A percentile compares a stretch with the other conserved stretches of the same genome.
These are phyloP conservation scores for Cliona cf. orientalis DNA, from an alignment of 37 sponge, comb jelly and placozoan genomes.

Conservation along the genomic window DNA sequence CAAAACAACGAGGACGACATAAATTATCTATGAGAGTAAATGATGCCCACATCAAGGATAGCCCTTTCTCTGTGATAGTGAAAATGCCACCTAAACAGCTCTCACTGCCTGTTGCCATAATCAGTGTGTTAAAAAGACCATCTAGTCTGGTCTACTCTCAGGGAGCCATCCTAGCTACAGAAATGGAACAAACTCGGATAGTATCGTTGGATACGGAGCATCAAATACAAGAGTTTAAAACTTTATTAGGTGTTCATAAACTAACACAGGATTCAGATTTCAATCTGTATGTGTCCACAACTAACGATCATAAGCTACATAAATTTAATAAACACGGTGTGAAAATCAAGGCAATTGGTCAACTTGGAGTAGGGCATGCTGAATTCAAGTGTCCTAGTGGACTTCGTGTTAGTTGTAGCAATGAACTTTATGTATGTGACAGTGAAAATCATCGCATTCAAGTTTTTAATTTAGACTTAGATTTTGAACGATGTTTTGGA, in stretches of 20 bases:
- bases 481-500: neutral
- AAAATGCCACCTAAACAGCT: neutral
- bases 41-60: neutral
- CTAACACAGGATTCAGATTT: neutral
- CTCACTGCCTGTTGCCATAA: neutral
- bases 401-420: neutral
- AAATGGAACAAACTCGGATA: neutral
- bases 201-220: too few relatives aligned
- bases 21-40: neutral
- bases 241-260: neutral
- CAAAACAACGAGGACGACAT: neutral
- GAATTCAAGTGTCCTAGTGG: neutral
- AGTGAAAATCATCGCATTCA: constrained; percentile 2
- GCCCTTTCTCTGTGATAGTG: neutral
- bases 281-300: constrained; percentile 17
- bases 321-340: neutral
- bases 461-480: constrained; percentile 2
- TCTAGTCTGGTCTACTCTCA: neutral
- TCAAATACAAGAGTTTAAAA: neutral
- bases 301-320: constrained; percentile 4
- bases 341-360: neutral
- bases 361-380: too few relatives aligned
- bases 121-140: neutral
- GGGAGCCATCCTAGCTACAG: neutral
- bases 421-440: constrained; percentile 25